Evolutionary conservation across 2,797 vertebrate genomes (phyloP), one percentile per base, ranked within the genome.

Genomic region (Malacoctenus gilli): DNA sequence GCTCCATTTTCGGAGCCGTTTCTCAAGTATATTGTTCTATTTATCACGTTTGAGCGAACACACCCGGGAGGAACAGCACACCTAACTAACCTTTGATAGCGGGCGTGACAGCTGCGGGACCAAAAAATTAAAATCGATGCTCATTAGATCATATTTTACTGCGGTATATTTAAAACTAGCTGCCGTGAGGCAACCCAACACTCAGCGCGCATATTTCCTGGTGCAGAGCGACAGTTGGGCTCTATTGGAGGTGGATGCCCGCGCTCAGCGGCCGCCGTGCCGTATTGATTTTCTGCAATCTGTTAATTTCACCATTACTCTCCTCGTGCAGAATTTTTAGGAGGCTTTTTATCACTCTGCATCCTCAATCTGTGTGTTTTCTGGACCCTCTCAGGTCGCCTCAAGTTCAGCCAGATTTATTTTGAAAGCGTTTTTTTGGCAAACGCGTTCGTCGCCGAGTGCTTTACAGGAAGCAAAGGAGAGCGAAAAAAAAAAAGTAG

Each of bases 331-430:
- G 8, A 12, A 38, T 20, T 48, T 4, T 57, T 44, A 32, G 22
- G n/a, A 1, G 16, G 20, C 34, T 2, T 46, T 46, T 54, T 32
- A 51, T 35, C 9, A 4, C 5, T 13, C 2, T 13, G 12, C 25
- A 37, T 41, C 13, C 16, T 59, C 18, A 34, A 31, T 11, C 19
- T 59, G 30, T 5, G 10, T 5, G 10, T 44, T 60, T n/a, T 49
- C 8, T 3, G 31, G 19, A 56, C 34, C 37, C 37, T 44, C 19
- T 10, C 13, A 8, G 55, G 56, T 75, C 48, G 40, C 40, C 15
- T 20, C n/a, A 34, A 61, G 59, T 49, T 52, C 31, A 57, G 4
- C 9, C 15, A 19, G 30, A 69, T 55, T 54, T 52, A 66, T 66
- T 55, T 52, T 48, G 52, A 28, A 14, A 30, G 15, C 44, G 7